Evolutionary conservation across 2,888 invertebrate species (phyloP).

Genomic region (Sarcophaga carnaria): DNA sequence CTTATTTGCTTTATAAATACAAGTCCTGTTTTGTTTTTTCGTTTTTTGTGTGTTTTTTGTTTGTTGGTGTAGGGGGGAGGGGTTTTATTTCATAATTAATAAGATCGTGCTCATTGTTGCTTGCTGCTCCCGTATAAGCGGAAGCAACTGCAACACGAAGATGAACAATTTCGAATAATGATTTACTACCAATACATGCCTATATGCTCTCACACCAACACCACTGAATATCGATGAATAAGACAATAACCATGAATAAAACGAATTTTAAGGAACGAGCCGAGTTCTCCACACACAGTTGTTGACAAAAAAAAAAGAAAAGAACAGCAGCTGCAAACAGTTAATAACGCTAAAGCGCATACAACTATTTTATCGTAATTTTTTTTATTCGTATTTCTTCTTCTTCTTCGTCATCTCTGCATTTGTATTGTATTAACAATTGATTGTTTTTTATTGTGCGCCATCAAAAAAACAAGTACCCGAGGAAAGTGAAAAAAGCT

Average conservation of each 20-base stretch:
- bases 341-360: conserved; percentile 67
- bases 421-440: too few relatives aligned
- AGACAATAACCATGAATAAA: not conserved
- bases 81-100: conserved; percentile 65
- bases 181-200: conserved; percentile 14
- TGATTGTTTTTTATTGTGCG: too few relatives aligned
- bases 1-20: too few relatives aligned
- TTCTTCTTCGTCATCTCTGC: conserved; percentile 42
- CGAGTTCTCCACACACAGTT: conserved; percentile 54
- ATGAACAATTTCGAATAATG: conserved; percentile 48
- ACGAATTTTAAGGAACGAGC: conserved; percentile 53
- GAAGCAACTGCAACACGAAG: conserved; percentile 58
- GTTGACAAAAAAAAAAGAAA: conserved; percentile 48
- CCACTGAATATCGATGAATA: not conserved
- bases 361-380: conserved; percentile 44
- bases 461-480: too few relatives aligned
- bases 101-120: conserved; percentile 39
- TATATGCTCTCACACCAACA: conserved; percentile 12
- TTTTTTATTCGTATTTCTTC: conserved; percentile 25
- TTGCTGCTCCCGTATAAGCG: conserved; percentile 52
- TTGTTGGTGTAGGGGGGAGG: not conserved
- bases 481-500: too few relatives aligned
- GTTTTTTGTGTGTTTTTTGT: too few relatives aligned
- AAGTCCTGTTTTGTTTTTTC: too few relatives aligned
- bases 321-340: conserved; percentile 70